Base-by-base conservation (phyloP, 2,888 invertebrate genomes). In the Disparrhopalites patrizii region DNA sequence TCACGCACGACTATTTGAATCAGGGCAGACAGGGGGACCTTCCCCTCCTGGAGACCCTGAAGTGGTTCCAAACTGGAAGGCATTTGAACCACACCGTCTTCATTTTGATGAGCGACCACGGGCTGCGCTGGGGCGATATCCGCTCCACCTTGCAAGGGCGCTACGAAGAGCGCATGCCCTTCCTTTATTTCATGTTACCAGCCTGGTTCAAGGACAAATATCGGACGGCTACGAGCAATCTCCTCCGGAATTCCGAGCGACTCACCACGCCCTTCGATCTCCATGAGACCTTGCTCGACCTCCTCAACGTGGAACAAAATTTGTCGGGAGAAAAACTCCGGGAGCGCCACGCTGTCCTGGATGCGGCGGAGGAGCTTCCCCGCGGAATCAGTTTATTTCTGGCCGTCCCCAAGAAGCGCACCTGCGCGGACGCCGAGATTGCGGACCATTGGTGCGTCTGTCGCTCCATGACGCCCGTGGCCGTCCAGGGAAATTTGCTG, bases 391-490 rank as follows among this genome's bases (percentile, higher is more conserved):
- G 93, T 78, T 82, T 92, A 56, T 93, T 95, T 78, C 79, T 87
- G 27, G 84, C 86, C 0, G 83, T 95, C 67, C 87, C 90, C 0
- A 78, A 78, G 36, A 82, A 84, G 64, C 82, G 94, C 51, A 90
- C 88, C 0, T 96, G 95, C 77, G 81, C 84, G 58, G 81, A 82
- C 67, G 93, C 94, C 0, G 86, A 83, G 1, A 91, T 96, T 67
- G 85, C 87, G 0, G 85, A 87, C 28, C 90, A 93, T 77, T 95
- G 90, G 88, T 95, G 95, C 78, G 89, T 91, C 27, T 95, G 95
- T 73, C 88, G 91, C 76, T 83, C 83, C 66, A 85, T 85, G 61
- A 80, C 80, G 57, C 83, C 84, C 71, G 77, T 90, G 20, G 77
- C 31, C n/a, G 36, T 62, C 4, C 51, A 65, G 28, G 83, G 85